Evolutionary conservation across 2,113 vertebrate species (phyloP).

Genomic region (Ammodramus savannarum): DNA sequence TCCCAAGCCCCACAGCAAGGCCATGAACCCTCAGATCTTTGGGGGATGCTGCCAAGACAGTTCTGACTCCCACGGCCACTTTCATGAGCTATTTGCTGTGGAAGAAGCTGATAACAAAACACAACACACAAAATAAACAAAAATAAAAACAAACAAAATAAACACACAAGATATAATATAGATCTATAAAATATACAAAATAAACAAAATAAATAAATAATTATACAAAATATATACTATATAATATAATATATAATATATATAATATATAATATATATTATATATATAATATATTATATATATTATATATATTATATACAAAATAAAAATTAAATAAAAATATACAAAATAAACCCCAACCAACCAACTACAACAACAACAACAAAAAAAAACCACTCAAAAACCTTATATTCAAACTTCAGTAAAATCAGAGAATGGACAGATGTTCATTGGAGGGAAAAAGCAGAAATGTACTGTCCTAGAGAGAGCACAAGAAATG

Average conservation of each 20-base stretch:
- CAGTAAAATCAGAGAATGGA: neutral
- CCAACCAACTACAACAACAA: neutral
- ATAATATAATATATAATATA: too few relatives aligned
- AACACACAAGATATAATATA: too few relatives aligned
- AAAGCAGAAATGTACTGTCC: neutral
- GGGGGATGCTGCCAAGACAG: neutral
- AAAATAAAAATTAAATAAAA: too few relatives aligned
- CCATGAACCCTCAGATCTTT: neutral
- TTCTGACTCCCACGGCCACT: neutral
- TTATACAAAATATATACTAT: too few relatives aligned
- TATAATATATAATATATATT: too few relatives aligned
- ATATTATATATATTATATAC: too few relatives aligned
- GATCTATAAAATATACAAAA: too few relatives aligned
- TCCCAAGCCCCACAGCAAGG: rapidly evolving
- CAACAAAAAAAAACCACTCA: rapidly evolving
- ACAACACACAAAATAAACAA: neutral
- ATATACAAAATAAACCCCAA: neutral
- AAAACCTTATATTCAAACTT: neutral
- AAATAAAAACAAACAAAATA: too few relatives aligned
- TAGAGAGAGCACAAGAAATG: neutral
- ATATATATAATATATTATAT: too few relatives aligned
- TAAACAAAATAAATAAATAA: too few relatives aligned
- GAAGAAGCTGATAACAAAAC: neutral
- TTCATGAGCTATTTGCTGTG: neutral
- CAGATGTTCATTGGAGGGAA: neutral